phyloP scores from a whole-genome alignment of 1,140 invertebrate genomes.

The Aphis craccivora region DNA sequence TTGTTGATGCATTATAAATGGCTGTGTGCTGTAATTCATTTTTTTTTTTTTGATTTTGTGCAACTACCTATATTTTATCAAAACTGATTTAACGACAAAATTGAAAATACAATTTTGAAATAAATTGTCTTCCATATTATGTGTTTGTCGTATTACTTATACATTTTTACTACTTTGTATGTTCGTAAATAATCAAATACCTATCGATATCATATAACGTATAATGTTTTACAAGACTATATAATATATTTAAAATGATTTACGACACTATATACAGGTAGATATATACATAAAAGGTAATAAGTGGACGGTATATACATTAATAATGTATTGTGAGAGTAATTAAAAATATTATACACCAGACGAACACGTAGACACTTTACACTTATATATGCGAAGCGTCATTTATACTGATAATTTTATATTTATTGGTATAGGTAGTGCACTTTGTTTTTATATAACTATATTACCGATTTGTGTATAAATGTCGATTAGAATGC shows the following conservation, averaged over 20 bases:
- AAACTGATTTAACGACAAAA: not conserved
- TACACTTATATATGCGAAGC: not conserved
- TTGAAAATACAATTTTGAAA: not conserved
- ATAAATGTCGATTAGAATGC: not conserved
- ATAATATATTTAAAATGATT: conserved; percentile 1
- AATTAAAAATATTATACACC: conserved; percentile 4
- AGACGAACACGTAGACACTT: not conserved
- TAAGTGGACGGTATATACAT: not conserved
- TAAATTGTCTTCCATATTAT: no score
- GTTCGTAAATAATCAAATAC: not conserved
- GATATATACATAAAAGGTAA: no score
- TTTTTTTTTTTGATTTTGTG: not conserved
- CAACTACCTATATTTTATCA: not conserved
- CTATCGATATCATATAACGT: not conserved
- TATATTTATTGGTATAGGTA: not conserved
- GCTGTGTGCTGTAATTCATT: not conserved
- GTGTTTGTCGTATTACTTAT: not conserved
- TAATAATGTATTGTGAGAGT: not conserved
- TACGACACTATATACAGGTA: not conserved
- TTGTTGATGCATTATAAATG: conserved; percentile 1
- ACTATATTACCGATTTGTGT: not conserved
- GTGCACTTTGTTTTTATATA: not conserved
- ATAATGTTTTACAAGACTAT: not conserved
- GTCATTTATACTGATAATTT: not conserved
- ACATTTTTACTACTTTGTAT: not conserved